These are phyloP conservation scores for Aphelinus atriplicis DNA, from an alignment of 1,140 invertebrate species.

Conservation along the genomic window DNA sequence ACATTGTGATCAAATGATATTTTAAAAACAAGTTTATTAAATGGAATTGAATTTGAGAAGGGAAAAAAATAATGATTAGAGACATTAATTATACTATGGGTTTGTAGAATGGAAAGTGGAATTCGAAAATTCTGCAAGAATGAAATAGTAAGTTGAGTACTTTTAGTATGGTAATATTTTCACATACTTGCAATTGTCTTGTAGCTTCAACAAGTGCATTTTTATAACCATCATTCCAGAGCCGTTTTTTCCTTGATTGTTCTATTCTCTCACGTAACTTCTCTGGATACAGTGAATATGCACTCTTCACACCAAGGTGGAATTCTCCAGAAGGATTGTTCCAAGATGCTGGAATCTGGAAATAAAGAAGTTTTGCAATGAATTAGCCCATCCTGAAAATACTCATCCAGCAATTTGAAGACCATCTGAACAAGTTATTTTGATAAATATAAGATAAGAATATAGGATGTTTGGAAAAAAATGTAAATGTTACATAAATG, in stretches of 20 bases:
- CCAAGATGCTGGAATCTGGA: slow-evolving; percentile 85
- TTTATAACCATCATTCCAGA: slow-evolving; percentile 88
- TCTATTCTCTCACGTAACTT: slow-evolving; percentile 85
- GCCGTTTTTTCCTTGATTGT: slow-evolving; percentile 82
- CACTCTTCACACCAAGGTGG: slow-evolving; percentile 87
- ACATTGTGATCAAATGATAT: slow-evolving; percentile 20
- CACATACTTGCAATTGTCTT: slow-evolving; percentile 73
- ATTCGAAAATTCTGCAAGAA: too few relatives aligned
- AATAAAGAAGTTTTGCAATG: slow-evolving; percentile 15
- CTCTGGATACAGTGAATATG: slow-evolving; percentile 87
- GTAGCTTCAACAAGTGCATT: slow-evolving; percentile 79
- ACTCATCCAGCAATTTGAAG: too few relatives aligned
- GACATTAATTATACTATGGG: too few relatives aligned
- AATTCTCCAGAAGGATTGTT: slow-evolving; percentile 84
- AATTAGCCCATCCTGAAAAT: not conserved
- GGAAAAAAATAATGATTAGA: too few relatives aligned
- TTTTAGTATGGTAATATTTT: not conserved
- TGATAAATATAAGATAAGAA: too few relatives aligned
- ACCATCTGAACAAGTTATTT: too few relatives aligned
- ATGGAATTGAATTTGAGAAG: too few relatives aligned
- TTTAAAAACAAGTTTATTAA: not conserved
- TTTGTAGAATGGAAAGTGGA: too few relatives aligned
- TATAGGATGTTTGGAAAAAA: too few relatives aligned
- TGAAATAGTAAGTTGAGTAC: too few relatives aligned
- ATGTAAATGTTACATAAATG: too few relatives aligned